phyloP scores from a whole-genome alignment of 2,113 vertebrate species.

The Fulica atra region DNA sequence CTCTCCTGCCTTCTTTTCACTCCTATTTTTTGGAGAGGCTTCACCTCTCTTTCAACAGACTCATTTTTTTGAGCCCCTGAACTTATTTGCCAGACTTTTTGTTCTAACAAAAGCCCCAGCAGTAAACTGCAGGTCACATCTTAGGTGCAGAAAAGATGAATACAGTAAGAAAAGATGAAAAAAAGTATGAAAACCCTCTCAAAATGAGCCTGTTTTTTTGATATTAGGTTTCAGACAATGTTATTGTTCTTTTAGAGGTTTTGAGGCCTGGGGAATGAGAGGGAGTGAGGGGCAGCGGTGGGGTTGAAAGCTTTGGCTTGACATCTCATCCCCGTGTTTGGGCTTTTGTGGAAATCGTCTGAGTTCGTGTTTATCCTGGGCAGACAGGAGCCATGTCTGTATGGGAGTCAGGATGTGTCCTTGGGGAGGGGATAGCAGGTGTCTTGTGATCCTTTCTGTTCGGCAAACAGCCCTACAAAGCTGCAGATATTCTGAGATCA shows the following conservation, averaged over 20 bases:
- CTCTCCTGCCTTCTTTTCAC: not conserved
- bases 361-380: not conserved
- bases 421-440: slow-evolving; percentile 11
- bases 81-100: not conserved
- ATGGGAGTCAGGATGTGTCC: not conserved
- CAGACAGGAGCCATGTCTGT: not conserved
- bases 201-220: not conserved
- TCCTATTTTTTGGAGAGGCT: not conserved
- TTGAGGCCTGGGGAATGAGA: not conserved
- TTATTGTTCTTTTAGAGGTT: not conserved
- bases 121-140: not conserved
- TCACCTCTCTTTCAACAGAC: not conserved
- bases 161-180: not conserved
- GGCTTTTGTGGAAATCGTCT: not conserved
- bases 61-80: not conserved
- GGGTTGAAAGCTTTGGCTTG: not conserved
- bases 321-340: accelerated
- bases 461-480: not conserved
- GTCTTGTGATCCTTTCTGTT: not conserved
- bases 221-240: not conserved
- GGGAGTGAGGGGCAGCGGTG: not conserved
- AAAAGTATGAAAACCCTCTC: not conserved
- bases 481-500: accelerated
- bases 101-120: not conserved
- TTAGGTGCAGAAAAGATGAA: not conserved